These are phyloP conservation scores for Pararge aegeria DNA, from an alignment of 1,140 invertebrate genomes.

Conservation along the genomic window DNA sequence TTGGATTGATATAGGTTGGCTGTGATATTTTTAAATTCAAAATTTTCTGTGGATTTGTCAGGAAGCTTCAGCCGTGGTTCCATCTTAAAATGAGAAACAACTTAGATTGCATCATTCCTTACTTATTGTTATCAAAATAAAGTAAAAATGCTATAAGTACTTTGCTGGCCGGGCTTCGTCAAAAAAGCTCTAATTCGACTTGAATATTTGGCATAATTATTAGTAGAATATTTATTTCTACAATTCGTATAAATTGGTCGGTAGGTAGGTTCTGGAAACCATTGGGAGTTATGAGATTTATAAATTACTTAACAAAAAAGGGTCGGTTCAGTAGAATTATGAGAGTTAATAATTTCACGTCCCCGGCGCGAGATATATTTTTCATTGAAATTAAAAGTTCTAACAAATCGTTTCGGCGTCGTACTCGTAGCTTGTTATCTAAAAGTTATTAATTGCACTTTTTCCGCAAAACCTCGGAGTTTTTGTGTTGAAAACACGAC, in stretches of 20 bases:
- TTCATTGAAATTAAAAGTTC: constrained; percentile 7
- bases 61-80: too few species aligned
- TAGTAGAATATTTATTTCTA: too few species aligned
- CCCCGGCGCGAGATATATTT: not conserved
- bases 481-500: not conserved
- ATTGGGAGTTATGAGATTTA: not conserved
- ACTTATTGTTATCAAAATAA: too few species aligned
- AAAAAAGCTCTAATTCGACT: too few species aligned
- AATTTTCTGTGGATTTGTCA: too few species aligned
- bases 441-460: constrained; percentile 5
- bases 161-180: too few species aligned
- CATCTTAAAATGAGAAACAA: too few species aligned
- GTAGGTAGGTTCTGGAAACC: not conserved
- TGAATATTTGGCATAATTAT: too few species aligned
- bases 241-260: not conserved
- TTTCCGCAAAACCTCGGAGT: not conserved
- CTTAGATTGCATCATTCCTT: too few species aligned
- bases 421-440: constrained; percentile 1
- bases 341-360: constrained; percentile 3
- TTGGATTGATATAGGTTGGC: too few species aligned
- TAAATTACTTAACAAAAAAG: not conserved
- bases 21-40: too few species aligned
- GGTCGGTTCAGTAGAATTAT: not conserved
- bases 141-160: too few species aligned
- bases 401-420: constrained; percentile 3